Percentiles rank a stretch among this genome's conserved stretches.
These are phyloP conservation scores for Glossophaga mutica DNA, from an alignment of 2,797 vertebrate genomes.

Conservation along the genomic window DNA sequence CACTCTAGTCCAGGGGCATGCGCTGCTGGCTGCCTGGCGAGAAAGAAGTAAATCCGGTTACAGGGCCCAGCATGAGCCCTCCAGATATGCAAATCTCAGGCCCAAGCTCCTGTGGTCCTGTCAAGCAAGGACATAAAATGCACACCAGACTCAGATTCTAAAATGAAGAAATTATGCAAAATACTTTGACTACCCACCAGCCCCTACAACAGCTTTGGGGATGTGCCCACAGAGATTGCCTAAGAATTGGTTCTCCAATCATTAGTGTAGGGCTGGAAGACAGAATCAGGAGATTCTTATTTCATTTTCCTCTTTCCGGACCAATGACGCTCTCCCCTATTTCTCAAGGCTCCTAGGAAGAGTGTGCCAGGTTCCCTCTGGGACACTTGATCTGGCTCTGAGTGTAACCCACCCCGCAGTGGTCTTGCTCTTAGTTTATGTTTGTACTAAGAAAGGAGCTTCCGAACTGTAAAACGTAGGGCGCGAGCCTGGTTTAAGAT, in stretches of 20 bases:
- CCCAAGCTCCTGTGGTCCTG: not conserved
- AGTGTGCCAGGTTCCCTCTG: not conserved
- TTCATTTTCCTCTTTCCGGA: not conserved
- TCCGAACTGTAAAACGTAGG: not conserved
- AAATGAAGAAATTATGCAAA: conserved; percentile 63
- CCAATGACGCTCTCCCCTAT: not conserved
- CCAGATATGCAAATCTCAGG: conserved; percentile 60
- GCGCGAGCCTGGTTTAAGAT: not conserved
- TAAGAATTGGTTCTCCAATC: not conserved
- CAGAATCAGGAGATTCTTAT: not conserved
- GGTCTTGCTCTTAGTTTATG: not conserved
- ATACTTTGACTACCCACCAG: conserved; percentile 32
- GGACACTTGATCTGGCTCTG: not conserved
- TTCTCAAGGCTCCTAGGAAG: not conserved
- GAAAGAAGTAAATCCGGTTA: conserved; percentile 61
- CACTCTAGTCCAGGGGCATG: not conserved
- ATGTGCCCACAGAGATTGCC: not conserved
- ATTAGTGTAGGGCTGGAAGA: not conserved
- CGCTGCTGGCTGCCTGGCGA: not conserved
- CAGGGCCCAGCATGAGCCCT: conserved; percentile 61
- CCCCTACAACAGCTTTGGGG: not conserved
- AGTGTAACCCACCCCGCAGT: not conserved
- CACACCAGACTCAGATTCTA: conserved; percentile 44
- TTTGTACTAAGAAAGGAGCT: not conserved
- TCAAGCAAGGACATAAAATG: conserved; percentile 54